A percentile compares a stretch with the other conserved stretches of the same genome.
Conservation (phyloP, 2,113 vertebrate species). For the Gobius niger region DNA sequence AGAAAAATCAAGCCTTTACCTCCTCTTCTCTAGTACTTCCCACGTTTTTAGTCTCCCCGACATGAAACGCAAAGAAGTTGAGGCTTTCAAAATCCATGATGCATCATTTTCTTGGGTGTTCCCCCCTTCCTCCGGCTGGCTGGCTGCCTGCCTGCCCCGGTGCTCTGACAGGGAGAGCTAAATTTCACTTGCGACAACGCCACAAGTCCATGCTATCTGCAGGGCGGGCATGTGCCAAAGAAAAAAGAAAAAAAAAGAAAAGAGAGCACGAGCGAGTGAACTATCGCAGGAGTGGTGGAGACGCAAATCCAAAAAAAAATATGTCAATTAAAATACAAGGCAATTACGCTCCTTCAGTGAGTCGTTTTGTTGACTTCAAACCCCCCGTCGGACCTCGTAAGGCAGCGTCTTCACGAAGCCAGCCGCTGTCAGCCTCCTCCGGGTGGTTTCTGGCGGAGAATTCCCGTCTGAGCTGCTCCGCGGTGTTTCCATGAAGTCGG, state of each 20-base stretch:
- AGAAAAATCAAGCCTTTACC: conserved; percentile 3
- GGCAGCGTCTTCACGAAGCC: neutral
- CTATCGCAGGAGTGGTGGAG: neutral
- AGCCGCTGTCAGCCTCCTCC: neutral
- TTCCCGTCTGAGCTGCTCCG: neutral
- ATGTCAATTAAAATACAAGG: neutral
- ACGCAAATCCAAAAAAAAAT: neutral
- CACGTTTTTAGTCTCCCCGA: conserved; percentile 31
- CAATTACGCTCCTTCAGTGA: neutral
- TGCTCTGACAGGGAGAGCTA: neutral
- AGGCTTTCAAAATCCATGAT: conserved; percentile 50
- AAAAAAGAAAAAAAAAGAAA: neutral
- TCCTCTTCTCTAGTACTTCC: conserved; percentile 16
- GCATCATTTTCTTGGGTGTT: conserved; percentile 53
- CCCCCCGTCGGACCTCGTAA: neutral
- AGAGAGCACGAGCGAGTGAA: neutral
- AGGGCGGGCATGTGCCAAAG: neutral
- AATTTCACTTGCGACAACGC: conserved; percentile 12
- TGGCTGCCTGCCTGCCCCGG: conserved; percentile 3
- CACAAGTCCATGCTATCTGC: conserved; percentile 20
- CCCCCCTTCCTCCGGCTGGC: conserved; percentile 1
- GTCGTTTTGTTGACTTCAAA: neutral
- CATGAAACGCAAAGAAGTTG: conserved; percentile 66
- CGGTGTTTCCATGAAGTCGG: conserved; percentile 34
- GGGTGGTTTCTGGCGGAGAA: neutral